Evolutionary conservation across 2,888 invertebrate genomes (phyloP), one percentile per base, ranked within the genome.

Genomic region (Dioctria linearis): DNA sequence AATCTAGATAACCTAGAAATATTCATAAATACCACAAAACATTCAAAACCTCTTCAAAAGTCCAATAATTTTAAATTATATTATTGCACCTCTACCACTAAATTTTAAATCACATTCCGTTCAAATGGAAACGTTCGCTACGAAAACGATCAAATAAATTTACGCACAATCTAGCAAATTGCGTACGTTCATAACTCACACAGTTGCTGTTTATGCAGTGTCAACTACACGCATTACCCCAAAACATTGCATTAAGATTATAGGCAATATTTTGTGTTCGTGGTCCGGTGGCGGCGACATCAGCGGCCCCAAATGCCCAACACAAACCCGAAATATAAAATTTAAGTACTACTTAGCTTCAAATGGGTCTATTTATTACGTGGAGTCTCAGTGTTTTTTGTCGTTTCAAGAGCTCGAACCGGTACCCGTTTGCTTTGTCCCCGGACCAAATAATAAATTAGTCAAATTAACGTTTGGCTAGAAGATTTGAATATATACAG

Each of bases 381-480:
- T 25, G 54, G 51, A 69, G 51, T 69, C 69, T 69, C 69, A 69
- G 54, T 39, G 69, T 49, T 69, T 69, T 51, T 69, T 69, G 69
- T 39, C 57, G 5, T 5, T 25, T 5, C n/a, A 5, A 25, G 25
- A 25, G 57, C 57, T 9, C n/a, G 57, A 42, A 51, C 5, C 66
- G 40, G 42, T 40, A 37, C 43, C 43, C 42, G 73, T 73, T 67
- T 67, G 73, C 57, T 73, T 73, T 73, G 57, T 54, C 42, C 13
- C 54, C 57, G 59, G 37, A 59, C 25, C 54, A 73, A 57, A 73
- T 73, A 73, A 73, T 73, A 54, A 73, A 73, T 73, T 73, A 73
- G 59, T 39, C 73, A 57, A 73, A 73, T 73, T 73, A 73, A 54
- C 73, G 59, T 73, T 43, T 54, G 57, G 2, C 25, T 25, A 25